Evolutionary conservation across 2,113 vertebrate genomes (phyloP).

Genomic region (Rhadina sibilatrix): DNA sequence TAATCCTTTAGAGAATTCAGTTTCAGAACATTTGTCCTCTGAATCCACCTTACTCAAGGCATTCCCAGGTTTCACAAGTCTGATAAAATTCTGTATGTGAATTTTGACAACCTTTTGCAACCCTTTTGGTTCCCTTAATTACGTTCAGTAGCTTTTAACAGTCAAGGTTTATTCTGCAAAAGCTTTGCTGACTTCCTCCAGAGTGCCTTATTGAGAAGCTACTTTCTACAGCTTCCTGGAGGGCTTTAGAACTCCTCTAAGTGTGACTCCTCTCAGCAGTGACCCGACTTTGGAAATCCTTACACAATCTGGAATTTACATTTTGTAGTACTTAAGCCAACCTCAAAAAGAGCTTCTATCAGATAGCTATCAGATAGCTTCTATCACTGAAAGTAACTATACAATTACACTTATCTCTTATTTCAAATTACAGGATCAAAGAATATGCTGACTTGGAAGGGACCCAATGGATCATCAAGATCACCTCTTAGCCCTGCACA

Average conservation of each 20-base stretch:
- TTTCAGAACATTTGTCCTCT: neutral
- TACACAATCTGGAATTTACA: neutral
- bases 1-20: neutral
- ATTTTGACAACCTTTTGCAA: neutral
- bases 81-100: neutral
- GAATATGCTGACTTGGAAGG: neutral
- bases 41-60: neutral
- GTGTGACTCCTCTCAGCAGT: neutral
- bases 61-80: neutral
- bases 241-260: neutral
- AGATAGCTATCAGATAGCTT: neutral
- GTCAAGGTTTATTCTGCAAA: neutral
- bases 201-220: neutral
- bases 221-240: neutral
- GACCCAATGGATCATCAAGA: neutral
- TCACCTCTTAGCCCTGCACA: neutral
- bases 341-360: neutral
- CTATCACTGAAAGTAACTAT: neutral
- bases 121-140: neutral
- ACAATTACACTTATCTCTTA: neutral
- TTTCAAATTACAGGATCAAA: neutral
- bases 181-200: neutral
- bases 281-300: neutral
- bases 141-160: neutral
- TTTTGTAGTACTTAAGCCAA: neutral